Evolutionary conservation across 1,140 invertebrate species (phyloP).

Genomic region (Chironomus tepperi): DNA sequence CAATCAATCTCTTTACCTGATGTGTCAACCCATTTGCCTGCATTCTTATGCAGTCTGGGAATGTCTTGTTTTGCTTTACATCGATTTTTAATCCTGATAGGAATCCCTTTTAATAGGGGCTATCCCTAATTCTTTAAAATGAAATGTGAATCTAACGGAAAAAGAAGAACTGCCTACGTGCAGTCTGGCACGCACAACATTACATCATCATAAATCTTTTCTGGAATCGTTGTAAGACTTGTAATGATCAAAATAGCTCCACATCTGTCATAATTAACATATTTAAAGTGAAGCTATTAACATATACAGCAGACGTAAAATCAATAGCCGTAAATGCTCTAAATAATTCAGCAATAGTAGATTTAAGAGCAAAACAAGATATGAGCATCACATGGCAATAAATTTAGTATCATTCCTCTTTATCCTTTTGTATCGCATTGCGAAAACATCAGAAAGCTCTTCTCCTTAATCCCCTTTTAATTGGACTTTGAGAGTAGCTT

Average conservation of each 20-base stretch:
- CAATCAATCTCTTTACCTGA: too few species aligned
- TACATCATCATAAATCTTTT: neutral
- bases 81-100: too few species aligned
- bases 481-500: conserved; percentile 11
- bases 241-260: neutral
- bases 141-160: too few species aligned
- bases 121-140: too few species aligned
- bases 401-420: neutral
- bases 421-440: neutral
- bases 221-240: neutral
- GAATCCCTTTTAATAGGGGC: too few species aligned
- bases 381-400: neutral
- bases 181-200: neutral
- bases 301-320: too few species aligned
- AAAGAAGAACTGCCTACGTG: too few species aligned
- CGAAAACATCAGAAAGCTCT: conserved; percentile 1
- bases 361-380: neutral
- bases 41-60: too few species aligned
- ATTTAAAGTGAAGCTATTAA: too few species aligned
- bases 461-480: neutral
- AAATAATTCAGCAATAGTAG: neutral
- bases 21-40: too few species aligned
- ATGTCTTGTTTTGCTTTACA: too few species aligned
- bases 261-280: too few species aligned
- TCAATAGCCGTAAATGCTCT: neutral